Conservation (phyloP, 2,888 invertebrate species). For the Platycheirus rosarum region DNA sequence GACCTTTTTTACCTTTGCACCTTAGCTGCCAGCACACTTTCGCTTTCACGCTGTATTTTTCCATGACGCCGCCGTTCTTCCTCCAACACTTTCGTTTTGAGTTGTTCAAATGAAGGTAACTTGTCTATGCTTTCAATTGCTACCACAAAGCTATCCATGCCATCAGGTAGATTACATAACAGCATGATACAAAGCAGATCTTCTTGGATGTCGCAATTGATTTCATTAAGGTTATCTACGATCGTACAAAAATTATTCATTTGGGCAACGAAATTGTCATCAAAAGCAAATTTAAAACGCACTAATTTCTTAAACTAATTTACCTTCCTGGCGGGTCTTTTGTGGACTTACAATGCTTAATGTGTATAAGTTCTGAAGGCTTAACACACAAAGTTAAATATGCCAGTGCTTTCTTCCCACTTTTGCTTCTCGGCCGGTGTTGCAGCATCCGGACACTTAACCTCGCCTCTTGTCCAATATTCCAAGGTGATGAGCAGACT, state of each 20-base stretch:
- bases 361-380: conserved; percentile 6
- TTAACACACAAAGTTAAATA: conserved; percentile 7
- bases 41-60: neutral
- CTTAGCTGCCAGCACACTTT: neutral
- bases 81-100: conserved; percentile 8
- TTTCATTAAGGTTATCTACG: conserved; percentile 3
- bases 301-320: conserved; percentile 42
- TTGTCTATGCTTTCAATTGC: conserved; percentile 6
- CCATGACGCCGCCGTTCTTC: neutral
- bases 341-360: conserved; percentile 1
- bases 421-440: neutral
- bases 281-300: conserved; percentile 5
- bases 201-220: neutral
- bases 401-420: conserved; percentile 20
- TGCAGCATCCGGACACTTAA: conserved; percentile 4
- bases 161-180: conserved; percentile 4
- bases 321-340: conserved; percentile 55
- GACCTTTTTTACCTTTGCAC: neutral
- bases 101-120: conserved; percentile 2
- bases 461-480: conserved; percentile 1
- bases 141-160: neutral
- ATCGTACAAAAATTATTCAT: conserved; percentile 11
- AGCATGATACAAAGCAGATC: conserved; percentile 12
- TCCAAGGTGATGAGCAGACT: conserved; percentile 9
- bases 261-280: neutral